A percentile compares a stretch with the other conserved stretches of the same genome.
phyloP scores from a whole-genome alignment of 2,888 invertebrate genomes.

The Drosophila limbata region DNA sequence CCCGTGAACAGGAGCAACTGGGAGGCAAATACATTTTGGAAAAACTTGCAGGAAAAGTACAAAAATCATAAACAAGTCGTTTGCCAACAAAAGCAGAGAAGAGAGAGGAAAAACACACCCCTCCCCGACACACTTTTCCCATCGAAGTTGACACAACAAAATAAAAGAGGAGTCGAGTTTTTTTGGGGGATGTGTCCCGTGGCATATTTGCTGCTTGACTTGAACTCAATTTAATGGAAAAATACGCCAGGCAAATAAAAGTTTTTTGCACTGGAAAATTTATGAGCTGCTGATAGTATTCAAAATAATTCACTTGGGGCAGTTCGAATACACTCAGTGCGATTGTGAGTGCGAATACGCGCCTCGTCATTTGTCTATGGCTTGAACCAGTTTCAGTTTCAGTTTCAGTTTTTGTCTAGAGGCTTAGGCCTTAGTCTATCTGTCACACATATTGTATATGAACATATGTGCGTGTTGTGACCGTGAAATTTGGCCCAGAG shows the following conservation, averaged over 20 bases:
- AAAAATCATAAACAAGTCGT: conserved; percentile 76
- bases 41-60: conserved; percentile 62
- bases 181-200: conserved; percentile 25
- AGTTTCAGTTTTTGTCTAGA: conserved; percentile 48
- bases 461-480: conserved; percentile 23
- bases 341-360: conserved; percentile 6
- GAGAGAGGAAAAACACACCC: conserved; percentile 22
- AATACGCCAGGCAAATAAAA: conserved; percentile 76
- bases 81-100: conserved; percentile 30
- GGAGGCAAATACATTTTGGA: conserved; percentile 60
- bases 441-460: conserved; percentile 54
- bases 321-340: conserved; percentile 24
- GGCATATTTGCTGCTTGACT: conserved; percentile 83
- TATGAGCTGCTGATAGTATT: conserved; percentile 76
- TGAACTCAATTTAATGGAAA: conserved; percentile 85
- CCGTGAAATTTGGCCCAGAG: conserved; percentile 69
- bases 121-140: conserved; percentile 14
- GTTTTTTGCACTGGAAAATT: conserved; percentile 67
- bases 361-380: conserved; percentile 21
- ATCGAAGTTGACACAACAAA: conserved; percentile 68
- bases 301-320: conserved; percentile 70
- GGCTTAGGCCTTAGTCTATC: conserved; percentile 70
- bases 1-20: conserved; percentile 53
- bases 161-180: conserved; percentile 33
- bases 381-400: conserved; percentile 71